Base-by-base conservation (phyloP, 2,888 invertebrate genomes). In the Nephrotoma guestfalica region DNA sequence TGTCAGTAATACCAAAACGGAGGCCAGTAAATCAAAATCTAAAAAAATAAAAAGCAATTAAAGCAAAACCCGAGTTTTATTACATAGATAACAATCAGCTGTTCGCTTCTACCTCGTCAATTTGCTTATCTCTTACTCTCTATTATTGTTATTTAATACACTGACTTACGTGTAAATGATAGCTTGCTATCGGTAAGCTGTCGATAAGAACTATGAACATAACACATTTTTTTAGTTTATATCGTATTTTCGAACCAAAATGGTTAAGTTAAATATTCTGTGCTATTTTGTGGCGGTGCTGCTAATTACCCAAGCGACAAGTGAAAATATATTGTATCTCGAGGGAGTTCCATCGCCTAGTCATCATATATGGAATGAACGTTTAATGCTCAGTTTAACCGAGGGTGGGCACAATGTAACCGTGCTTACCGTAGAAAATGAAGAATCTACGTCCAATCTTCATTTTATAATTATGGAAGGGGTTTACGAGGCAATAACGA, bases 271-370 rank as follows among this genome's bases (percentile, higher is more conserved):
- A 71, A 30, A 30, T 30, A 71, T 71, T 30, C 9, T 30, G 71
- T 30, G 71, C 30, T 15, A 6, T 15, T 4, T 71, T 71, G 71
- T 71, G 30, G 30, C 71, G 2, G 7, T 71, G 71, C 30, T 51
- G 4, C 15, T 71, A 71, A 9, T 41, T n/a, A 13, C n/a, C n/a
- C 41, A 84, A 41, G 84, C 41, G 84, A 41, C 41, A 15, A 7
- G 84, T 84, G 86, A 86, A 47, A 87, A 87, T 83, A 87, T 87
- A 71, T 85, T 87, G 40, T 87, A 85, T 87, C 57, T 87, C 13
- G 45, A 86, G 40, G 87, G 87, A 41, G 86, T 86, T 0, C 85
- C 87, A 9, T 87, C 87, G 45, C 45, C 87, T 42, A 87, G 87
- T 84, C 87, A 87, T 51, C 83, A 86, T 30, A 85, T 87, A 13